Base-by-base conservation (phyloP, 2,797 vertebrate genomes). In the Apogon hyalosoma region DNA sequence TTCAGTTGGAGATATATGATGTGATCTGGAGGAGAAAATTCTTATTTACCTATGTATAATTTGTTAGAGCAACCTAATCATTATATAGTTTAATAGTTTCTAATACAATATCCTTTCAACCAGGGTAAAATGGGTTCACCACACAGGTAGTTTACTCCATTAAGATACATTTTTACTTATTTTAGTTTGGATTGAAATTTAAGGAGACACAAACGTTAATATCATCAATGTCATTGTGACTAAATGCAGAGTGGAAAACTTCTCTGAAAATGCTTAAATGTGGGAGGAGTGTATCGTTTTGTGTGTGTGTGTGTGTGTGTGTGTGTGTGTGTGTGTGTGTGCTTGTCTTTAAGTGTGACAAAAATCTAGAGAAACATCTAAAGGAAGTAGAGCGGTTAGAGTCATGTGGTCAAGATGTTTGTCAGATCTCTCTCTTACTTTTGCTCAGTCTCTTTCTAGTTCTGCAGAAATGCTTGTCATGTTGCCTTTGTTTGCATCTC, bases 361-460 rank as follows among this genome's bases (percentile, higher is more conserved):
- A 77, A 89, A 90, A 90, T 91, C 82, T 80, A 84, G 88, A 89
- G 87, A 86, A 90, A 86, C 87, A 88, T 90, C 76, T 73, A 77
- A 81, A 90, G 90, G 89, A 91, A 91, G 85, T 87, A 3, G 75
- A 79, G 86, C 83, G 90, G 90, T 91, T 91, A 89, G 89, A 90
- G 88, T 89, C 89, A 90, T 92, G 90, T 88, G 90, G 90, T 88
- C 83, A 87, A 88, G 85, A 89, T 90, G 86, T 87, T 90, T 89
- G 85, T 89, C 87, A 88, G 82, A 87, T 91, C 85, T 88, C 75
- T 74, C 42, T 65, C 69, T 68, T 42, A 50, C 83, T 84, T 76
- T 75, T 43, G 64, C 72, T 75, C 43, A 40, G 69, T 67, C 59
- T 83, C 79, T 87, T 83, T 87, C 78, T 77, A 82, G 63, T 79